Conservation (phyloP, 2,113 vertebrate genomes). For the Sceloporus undulatus region DNA sequence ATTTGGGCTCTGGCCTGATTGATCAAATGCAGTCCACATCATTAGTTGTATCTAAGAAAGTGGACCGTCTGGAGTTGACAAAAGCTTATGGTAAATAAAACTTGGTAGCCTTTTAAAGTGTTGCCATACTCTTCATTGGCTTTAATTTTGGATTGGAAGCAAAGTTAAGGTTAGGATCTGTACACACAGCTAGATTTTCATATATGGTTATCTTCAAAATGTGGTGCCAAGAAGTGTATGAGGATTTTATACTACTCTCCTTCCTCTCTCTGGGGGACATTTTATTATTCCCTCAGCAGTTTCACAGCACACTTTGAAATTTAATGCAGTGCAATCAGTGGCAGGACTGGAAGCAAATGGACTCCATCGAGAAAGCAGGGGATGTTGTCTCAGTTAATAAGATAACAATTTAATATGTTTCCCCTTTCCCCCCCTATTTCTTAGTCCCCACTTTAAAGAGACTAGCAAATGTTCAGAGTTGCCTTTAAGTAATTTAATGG, state of each 20-base stretch:
- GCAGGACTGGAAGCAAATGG: conserved; percentile 35
- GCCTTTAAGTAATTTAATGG: conserved; percentile 68
- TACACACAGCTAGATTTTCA: not conserved
- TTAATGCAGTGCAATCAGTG: conserved; percentile 32
- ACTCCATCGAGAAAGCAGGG: conserved; percentile 56
- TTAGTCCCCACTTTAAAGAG: conserved; percentile 43
- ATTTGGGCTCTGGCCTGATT: no score
- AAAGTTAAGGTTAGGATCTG: not conserved
- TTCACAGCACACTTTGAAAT: conserved; percentile 35
- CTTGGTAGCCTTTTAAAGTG: not conserved
- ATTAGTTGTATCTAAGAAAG: no score
- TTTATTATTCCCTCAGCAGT: rapidly evolving
- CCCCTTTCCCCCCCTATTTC: conserved; percentile 13
- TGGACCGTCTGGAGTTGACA: not conserved
- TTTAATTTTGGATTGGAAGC: not conserved
- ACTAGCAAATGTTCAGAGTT: conserved; percentile 54
- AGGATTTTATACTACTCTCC: not conserved
- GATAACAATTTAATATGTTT: conserved; percentile 62
- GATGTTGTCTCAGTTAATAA: conserved; percentile 67
- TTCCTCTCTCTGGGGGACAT: conserved; percentile 33
- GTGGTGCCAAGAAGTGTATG: not conserved
- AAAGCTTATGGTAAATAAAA: not conserved
- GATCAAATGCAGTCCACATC: no score
- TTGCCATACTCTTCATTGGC: no score
- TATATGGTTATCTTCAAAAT: not conserved